phyloP scores from a whole-genome alignment of 2,113 vertebrate species.

The Psophia crepitans region DNA sequence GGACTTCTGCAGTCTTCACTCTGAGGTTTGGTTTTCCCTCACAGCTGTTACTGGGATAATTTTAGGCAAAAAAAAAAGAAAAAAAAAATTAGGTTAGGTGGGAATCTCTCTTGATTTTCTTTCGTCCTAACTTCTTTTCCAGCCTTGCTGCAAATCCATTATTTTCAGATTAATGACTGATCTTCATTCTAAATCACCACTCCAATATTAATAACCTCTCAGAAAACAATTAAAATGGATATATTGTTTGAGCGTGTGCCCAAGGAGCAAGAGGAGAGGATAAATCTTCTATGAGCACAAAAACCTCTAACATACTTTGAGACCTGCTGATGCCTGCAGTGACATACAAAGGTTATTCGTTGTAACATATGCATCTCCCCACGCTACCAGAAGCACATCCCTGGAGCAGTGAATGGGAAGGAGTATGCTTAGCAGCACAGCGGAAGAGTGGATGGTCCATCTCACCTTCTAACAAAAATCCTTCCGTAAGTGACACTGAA shows the following conservation, averaged over 20 bases:
- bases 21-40: neutral
- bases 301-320: neutral
- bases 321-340: neutral
- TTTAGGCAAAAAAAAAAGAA: neutral
- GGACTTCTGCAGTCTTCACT: neutral
- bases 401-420: neutral
- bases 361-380: neutral
- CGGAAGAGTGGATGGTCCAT: neutral
- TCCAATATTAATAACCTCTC: constrained; percentile 43
- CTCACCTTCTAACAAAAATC: neutral
- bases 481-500: neutral
- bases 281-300: neutral
- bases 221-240: constrained; percentile 41
- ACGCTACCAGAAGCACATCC: neutral
- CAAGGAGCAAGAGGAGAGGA: neutral
- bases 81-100: neutral
- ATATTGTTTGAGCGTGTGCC: neutral
- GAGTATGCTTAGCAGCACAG: neutral
- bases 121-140: neutral
- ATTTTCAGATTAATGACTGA: constrained; percentile 6
- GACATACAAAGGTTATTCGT: neutral
- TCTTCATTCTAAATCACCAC: neutral
- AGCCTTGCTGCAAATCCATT: neutral
- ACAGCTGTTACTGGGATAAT: neutral
- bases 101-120: neutral